Evolutionary conservation across 2,888 invertebrate species (phyloP), one percentile per base, ranked within the genome.

Genomic region (Drosophila colorata): DNA sequence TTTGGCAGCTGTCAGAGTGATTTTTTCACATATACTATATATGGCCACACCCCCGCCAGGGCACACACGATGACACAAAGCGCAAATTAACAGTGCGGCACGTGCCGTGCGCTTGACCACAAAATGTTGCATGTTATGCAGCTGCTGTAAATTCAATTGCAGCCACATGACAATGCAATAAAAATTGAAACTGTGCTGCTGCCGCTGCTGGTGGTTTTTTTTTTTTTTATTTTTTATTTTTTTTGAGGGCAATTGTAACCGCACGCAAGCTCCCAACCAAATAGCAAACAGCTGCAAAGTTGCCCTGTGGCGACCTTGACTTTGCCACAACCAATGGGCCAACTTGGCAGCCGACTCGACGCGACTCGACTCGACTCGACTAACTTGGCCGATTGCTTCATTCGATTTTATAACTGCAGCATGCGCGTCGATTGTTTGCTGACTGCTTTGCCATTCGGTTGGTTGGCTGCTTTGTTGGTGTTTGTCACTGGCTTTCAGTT

Each of bases 81-180:
- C 31, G 46, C 14, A 58, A 44, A 55, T 68, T 56, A 68, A 44
- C 38, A 25, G 38, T 11, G 67, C 60, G 60, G 66, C 74, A 84
- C 81, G 82, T 83, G 85, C 74, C 73, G 60, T 55, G 38, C 43
- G 67, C 67, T 65, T 71, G 65, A 81, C 85, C 87, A 68, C 79
- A 87, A 74, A 87, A 76, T 69, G 87, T 83, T 81, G 87, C 87
- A 83, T 84, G 87, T 74, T 74, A 18, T 61, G 56, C 63, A 66
- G 75, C 64, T 64, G 66, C 52, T 58, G 82, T 74, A 84, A 63
- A 85, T 76, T 78, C 74, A 76, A 84, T 81, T 76, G 74, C 68
- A 69, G 68, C 76, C 83, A 55, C 87, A 87, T 85, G 87, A 74
- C 85, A 82, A 81, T 87, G 83, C 74, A 74, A 83, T 85, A 83